Evolutionary conservation across 2,113 vertebrate genomes (phyloP), one percentile per base, ranked within the genome.

Genomic region (Plotosus lineatus): DNA sequence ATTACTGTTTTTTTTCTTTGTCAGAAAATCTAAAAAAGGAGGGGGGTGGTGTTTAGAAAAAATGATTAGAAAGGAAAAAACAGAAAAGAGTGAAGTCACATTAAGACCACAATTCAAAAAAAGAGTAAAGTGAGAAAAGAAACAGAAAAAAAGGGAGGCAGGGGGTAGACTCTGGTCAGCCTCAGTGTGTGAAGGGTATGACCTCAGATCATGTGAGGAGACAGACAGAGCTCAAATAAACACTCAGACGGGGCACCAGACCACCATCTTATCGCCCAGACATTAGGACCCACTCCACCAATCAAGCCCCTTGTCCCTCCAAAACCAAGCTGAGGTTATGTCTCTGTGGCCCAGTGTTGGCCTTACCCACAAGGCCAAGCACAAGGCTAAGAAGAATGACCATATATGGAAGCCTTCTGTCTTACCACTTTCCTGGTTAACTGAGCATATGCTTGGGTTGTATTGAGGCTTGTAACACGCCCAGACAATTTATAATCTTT

Each of bases 211-310:
- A 55, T 44, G 72, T 51, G 51, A 33, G 66, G 48, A 63, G 82
- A 76, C 79, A 86, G 85, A 86, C 82, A 0, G 38, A 82, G 33
- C 77, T 77, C 83, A 84, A 82, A 84, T 82, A 86, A 84, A 84
- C 85, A 85, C 50, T 58, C 50, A 7, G 46, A 28, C 3, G 6
- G 42, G 82, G 61, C 42, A 55, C 63, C 76, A 82, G 71, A 82
- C 80, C 77, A 72, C 80, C 68, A 78, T 50, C 82, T 82, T 74
- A 84, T 84, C 85, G 72, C 38, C 82, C 50, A 84, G 79, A 79
- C 85, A 77, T 68, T 28, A 85, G 61, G 56, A 71, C 53, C 51
- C 42, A 46, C 55, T 79, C 56, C 50, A 21, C 69, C 53, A 60
- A 51, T 68, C 75, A 78, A 83, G 23, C 77, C 73, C 81, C 74